Evolutionary conservation across 2,888 invertebrate species (phyloP), one percentile per base, ranked within the genome.

Genomic region (Pardosa pseudoannulata): DNA sequence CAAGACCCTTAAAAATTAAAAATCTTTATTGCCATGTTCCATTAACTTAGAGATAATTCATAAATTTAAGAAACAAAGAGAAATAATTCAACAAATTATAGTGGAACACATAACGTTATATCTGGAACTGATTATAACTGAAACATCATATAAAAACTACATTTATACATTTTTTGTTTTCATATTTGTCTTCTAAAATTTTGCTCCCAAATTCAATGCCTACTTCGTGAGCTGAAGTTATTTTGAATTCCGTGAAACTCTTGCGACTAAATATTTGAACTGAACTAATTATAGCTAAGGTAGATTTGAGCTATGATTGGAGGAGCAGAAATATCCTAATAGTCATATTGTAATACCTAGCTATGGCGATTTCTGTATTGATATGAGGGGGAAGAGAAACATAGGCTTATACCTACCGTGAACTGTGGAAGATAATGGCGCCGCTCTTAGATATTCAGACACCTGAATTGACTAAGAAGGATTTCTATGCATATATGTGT

Each of bases 301-400:
- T 79, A 32, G 65, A 71, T 79, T 75, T 79, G 39, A 72, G 16
- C 50, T 72, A 41, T 79, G 72, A 79, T 41, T 72, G 64, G 31
- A 50, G 72, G 36, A 31, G 64, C 65, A 65, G 41, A 36, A 62
- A 32, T 65, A 19, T 64, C 5, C 72, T 19, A 29, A 32, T 28
- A 64, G 28, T 41, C 28, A 79, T 71, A 79, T 79, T 79, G 72
- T 79, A 72, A 72, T 79, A 72, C 19, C 79, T 79, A 29, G 32
- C 71, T 65, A 41, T 23, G 39, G 32, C 72, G 71, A 64, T 72
- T 72, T 29, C 31, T 31, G 41, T 36, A 79, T 23, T 32, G 28
- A 36, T 27, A 56, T 50, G 46, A 41, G 28, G 27, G 16, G 9
- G 31, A 50, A 23, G 2, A 6, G 23, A 56, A 68, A 68, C 31